Percentiles rank a stretch among this genome's conserved stretches.
These are phyloP conservation scores for Xenopus tropicalis DNA, from an alignment of 2,113 vertebrate species.

Conservation along the genomic window UCB_Xtro_10.0 CM004449.2:112297501-112298000, in stretches of 20 bases:
- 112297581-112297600: conserved; percentile 1
- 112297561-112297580: conserved; percentile 1
- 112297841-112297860: background rate
- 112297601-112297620: conserved; percentile 32
- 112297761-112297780: conserved; percentile 16
- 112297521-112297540: conserved; percentile 12
- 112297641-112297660: conserved; percentile 41
- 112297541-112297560: conserved; percentile 25
- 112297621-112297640: conserved; percentile 36
- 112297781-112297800: conserved; percentile 26
- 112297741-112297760: conserved; percentile 27
- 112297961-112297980: conserved; percentile 29
- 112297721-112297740: conserved; percentile 29
- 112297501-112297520: conserved; percentile 36
- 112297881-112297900: conserved; percentile 4
- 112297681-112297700: conserved; percentile 18
- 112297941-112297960: conserved; percentile 37
- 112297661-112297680: conserved; percentile 25
- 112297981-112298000: conserved; percentile 32
- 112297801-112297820: conserved; percentile 42
- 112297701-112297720: conserved; percentile 42
- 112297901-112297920: conserved; percentile 29
- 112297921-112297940: conserved; percentile 41
- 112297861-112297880: conserved; percentile 6
- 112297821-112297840: conserved; percentile 38